phyloP scores from a whole-genome alignment of 2,797 vertebrate species.

The Bufotes viridis region DNA sequence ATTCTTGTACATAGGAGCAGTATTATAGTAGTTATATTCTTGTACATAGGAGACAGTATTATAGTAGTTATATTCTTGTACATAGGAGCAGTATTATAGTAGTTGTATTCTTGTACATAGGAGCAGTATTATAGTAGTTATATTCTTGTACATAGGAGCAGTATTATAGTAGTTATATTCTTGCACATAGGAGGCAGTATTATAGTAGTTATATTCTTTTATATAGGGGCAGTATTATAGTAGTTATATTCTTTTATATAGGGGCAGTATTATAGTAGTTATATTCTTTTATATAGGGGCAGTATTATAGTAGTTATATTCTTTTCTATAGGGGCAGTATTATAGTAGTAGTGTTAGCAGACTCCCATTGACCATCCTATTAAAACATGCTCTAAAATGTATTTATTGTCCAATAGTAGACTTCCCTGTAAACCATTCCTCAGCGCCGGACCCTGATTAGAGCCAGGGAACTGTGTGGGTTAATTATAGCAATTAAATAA shows the following conservation, averaged over 20 bases:
- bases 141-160: neutral
- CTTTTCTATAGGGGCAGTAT: neutral
- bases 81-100: neutral
- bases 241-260: neutral
- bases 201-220: slow-evolving; percentile 10
- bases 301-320: slow-evolving; percentile 1
- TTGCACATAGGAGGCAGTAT: neutral
- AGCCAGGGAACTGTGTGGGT: neutral
- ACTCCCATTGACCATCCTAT: neutral
- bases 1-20: neutral
- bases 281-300: neutral
- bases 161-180: neutral
- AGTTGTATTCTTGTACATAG: neutral
- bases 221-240: neutral
- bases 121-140: neutral
- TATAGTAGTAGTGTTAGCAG: neutral
- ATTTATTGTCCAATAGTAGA: neutral
- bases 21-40: slow-evolving; percentile 3
- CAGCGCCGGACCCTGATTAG: neutral
- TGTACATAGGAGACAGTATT: neutral
- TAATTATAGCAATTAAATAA: neutral
- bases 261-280: neutral
- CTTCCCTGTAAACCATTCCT: neutral
- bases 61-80: neutral
- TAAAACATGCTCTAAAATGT: neutral